A percentile compares a stretch with the other conserved stretches of the same genome.
These are phyloP conservation scores for Martes martes DNA, from an alignment of 2,113 vertebrate species.

Conservation along the genomic window DNA sequence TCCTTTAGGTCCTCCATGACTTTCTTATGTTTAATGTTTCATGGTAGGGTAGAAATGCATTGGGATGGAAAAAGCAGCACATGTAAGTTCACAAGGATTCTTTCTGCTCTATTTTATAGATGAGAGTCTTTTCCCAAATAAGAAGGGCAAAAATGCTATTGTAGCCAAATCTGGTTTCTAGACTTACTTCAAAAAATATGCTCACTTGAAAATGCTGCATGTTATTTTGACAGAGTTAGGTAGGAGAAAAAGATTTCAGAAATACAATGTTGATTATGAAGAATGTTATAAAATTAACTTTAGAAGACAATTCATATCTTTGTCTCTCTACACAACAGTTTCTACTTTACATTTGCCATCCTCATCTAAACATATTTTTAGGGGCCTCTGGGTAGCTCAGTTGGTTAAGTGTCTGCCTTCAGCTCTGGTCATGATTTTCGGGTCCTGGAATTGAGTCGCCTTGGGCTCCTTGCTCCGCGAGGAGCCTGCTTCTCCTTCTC, in stretches of 20 bases:
- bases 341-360: not conserved
- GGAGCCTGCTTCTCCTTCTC: not conserved
- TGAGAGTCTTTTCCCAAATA: not conserved
- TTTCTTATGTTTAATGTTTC: not conserved
- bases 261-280: constrained; percentile 31
- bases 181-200: not conserved
- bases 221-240: not conserved
- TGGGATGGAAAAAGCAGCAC: not conserved
- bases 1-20: not conserved
- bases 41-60: not conserved
- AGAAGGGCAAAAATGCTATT: constrained; percentile 12
- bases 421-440: not conserved
- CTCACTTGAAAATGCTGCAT: constrained; percentile 13
- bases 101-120: not conserved
- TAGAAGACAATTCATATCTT: not conserved
- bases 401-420: not conserved
- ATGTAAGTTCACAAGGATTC: not conserved
- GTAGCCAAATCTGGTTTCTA: constrained; percentile 19
- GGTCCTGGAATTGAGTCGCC: not conserved
- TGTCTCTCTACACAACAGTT: not conserved
- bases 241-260: constrained; percentile 22
- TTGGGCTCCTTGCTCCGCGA: not conserved
- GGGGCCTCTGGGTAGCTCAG: not conserved
- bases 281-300: constrained; percentile 22
- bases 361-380: not conserved